Evolutionary conservation across 1,140 invertebrate genomes (phyloP).

Genomic region (Listronotus oregonensis): DNA sequence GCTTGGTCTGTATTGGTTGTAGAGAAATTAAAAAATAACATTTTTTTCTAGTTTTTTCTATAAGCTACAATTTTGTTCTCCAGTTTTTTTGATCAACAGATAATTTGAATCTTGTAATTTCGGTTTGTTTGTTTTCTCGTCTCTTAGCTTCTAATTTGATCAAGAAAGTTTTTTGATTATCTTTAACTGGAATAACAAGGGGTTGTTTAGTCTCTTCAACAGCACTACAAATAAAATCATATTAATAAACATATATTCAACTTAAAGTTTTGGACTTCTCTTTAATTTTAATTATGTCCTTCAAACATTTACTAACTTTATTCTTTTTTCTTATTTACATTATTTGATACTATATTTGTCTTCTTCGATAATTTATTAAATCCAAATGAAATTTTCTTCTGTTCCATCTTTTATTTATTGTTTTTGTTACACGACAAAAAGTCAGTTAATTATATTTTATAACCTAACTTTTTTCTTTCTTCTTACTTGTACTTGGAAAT

Average conservation of each 20-base stretch:
- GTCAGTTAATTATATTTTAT: no score
- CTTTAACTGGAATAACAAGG: conserved; percentile 68
- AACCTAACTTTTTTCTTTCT: no score
- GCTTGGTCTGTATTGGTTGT: no score
- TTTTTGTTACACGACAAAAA: background rate
- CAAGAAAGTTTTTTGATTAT: conserved; percentile 58
- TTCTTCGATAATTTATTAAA: conserved; percentile 74
- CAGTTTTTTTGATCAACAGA: conserved; percentile 64
- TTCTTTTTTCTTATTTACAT: conserved; percentile 55
- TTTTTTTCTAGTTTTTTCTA: no score
- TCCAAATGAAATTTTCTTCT: conserved; percentile 78
- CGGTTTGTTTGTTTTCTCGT: no score
- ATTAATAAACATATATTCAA: background rate
- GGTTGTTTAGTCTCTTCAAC: conserved; percentile 60
- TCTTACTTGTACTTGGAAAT: no score
- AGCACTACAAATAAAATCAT: conserved; percentile 56
- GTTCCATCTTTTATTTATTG: conserved; percentile 47
- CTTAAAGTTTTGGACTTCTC: conserved; percentile 60
- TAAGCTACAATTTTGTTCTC: no score
- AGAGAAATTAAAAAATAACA: no score
- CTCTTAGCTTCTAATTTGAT: conserved; percentile 46
- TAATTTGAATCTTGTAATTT: conserved; percentile 50
- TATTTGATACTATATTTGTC: conserved; percentile 57
- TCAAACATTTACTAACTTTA: conserved; percentile 72
- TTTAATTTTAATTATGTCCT: conserved; percentile 73